phyloP scores from a whole-genome alignment of 2,113 vertebrate species.

The Fregata magnificens region DNA sequence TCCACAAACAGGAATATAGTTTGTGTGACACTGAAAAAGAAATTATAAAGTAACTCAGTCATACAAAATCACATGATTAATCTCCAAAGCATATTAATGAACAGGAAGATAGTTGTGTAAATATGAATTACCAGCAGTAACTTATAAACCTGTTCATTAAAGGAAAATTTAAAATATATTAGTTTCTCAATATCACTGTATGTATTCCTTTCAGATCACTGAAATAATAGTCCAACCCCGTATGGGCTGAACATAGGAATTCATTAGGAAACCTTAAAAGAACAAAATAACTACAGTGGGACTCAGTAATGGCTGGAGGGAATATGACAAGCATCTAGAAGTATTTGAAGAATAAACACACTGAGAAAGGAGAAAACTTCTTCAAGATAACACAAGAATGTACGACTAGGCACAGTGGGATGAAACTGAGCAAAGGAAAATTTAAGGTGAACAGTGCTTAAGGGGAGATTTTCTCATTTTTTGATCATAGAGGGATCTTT shows the following conservation, averaged over 20 bases:
- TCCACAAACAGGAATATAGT: slow-evolving; percentile 93
- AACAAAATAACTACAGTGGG: neutral
- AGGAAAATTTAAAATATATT: neutral
- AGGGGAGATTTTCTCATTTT: neutral
- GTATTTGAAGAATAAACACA: slow-evolving; percentile 26
- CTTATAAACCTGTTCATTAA: neutral
- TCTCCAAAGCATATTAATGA: neutral
- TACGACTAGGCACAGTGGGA: neutral
- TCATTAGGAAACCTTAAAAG: slow-evolving; percentile 21
- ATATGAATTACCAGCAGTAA: neutral
- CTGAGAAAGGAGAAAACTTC: neutral
- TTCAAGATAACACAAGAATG: neutral
- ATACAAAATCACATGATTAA: neutral
- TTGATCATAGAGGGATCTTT: neutral
- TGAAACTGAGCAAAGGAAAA: neutral
- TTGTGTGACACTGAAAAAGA: slow-evolving; percentile 88
- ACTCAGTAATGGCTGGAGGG: neutral
- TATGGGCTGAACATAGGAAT: neutral
- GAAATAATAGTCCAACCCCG: neutral
- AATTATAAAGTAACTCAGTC: slow-evolving; percentile 29
- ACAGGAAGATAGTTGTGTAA: neutral
- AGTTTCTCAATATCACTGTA: neutral
- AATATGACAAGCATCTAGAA: slow-evolving; percentile 24
- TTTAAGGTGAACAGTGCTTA: neutral
- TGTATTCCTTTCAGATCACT: neutral